Base-by-base conservation (phyloP, 2,888 invertebrate species). In the Aporophyla lueneburgensis region DNA sequence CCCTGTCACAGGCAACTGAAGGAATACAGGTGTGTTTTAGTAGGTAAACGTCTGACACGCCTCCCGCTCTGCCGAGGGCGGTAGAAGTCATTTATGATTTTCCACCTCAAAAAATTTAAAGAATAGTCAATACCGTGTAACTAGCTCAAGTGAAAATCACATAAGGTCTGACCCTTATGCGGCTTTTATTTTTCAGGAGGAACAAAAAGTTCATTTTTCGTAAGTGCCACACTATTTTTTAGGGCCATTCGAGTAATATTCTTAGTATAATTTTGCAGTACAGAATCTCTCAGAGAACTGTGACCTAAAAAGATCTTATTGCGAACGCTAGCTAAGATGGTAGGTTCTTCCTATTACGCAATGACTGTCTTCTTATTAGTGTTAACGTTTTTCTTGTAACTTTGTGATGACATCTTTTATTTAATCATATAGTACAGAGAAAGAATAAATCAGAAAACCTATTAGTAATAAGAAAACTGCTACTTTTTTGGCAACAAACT, bases 271-370 rank as follows among this genome's bases (percentile, higher is more conserved):
- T 27, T 54, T 71, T 46, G 43, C 27, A 27, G 27, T 59, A 59
- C 43, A 54, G 16, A 43, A 43, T 27, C 21, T 43, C 53, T 27
- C 19, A 40, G 43, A n/a, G 27, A 43, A 71, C 68, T 43, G 10
- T 68, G 43, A 54, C 21, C 43, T 43, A 68, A 68, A 54, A 21
- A 68, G 43, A 27, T 68, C 43, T 16, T 21, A 43, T 43, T 54
- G 43, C 27, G 19, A 19, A 68, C 9, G 54, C 27, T 10, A 71
- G 53, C 1, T 10, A 71, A 53, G 21, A 43, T 71, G 69, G 21
- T 43, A 27, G 53, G 21, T 53, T n/a, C 24, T 24, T 71, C 40
- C 53, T n/a, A 5, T 62, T 49, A n/a, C n/a, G n/a, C n/a, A n/a
- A n/a, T n/a, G n/a, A n/a, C 33, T 7, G 19, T 40, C 24, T 19